These are phyloP conservation scores for Phengaris alcon DNA, from an alignment of 2,888 invertebrate species.

Conservation along the genomic window DNA sequence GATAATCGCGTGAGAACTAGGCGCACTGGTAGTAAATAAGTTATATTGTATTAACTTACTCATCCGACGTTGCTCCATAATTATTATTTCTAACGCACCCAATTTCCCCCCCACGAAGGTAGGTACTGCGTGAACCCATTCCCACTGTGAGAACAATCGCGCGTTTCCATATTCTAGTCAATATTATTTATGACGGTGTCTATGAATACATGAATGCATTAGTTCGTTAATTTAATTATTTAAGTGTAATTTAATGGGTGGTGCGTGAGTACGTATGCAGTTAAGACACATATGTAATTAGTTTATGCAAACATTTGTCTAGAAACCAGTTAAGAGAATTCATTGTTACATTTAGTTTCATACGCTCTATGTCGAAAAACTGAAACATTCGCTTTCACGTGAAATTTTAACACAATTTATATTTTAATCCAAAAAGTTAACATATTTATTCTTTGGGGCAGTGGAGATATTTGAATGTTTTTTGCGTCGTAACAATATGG, in stretches of 20 bases:
- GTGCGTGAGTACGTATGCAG: neutral
- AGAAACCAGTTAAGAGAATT: neutral
- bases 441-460: neutral
- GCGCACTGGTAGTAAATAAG: neutral
- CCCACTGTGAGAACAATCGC: conserved; percentile 51
- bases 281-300: neutral
- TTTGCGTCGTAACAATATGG: conserved; percentile 24
- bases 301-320: neutral
- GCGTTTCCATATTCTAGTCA: conserved; percentile 49
- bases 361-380: too few relatives aligned
- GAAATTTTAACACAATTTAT: too few relatives aligned
- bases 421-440: too few relatives aligned
- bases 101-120: conserved; percentile 43
- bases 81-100: conserved; percentile 37
- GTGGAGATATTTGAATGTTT: conserved; percentile 32
- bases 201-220: conserved; percentile 5
- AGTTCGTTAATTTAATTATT: conserved; percentile 8
- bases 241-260: neutral
- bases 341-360: too few relatives aligned
- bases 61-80: conserved; percentile 33
- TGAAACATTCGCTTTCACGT: too few relatives aligned
- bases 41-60: conserved; percentile 22
- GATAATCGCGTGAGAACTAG: neutral
- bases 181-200: conserved; percentile 16
- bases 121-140: conserved; percentile 56